Percentiles rank a stretch among this genome's conserved stretches.
phyloP scores from a whole-genome alignment of 2,797 vertebrate genomes.

The Phyllotis vaccarum region DNA sequence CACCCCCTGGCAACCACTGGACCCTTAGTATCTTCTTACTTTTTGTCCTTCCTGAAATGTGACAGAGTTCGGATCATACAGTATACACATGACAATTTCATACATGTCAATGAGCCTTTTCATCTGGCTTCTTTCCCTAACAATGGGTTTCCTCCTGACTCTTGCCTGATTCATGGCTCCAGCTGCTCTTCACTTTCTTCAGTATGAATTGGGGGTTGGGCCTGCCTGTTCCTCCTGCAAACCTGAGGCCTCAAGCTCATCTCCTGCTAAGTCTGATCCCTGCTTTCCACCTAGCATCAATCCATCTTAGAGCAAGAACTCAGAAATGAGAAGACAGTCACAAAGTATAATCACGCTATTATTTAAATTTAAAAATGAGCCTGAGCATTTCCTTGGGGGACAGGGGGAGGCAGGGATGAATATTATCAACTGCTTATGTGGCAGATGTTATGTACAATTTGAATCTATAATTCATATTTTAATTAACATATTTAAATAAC shows the following conservation, averaged over 20 bases:
- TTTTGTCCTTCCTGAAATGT: background rate
- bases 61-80: background rate
- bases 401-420: rapidly evolving
- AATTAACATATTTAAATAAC: background rate
- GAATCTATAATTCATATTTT: background rate
- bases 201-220: background rate
- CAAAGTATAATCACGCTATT: background rate
- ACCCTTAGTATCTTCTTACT: background rate
- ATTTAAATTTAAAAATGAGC: background rate
- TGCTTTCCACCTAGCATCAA: too few relatives aligned
- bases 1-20: background rate
- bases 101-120: background rate
- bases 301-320: conserved; percentile 40
- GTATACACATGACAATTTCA: background rate
- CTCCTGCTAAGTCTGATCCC: background rate
- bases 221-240: background rate
- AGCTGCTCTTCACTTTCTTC: background rate
- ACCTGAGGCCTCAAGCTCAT: conserved; percentile 20
- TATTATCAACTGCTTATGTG: background rate
- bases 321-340: conserved; percentile 11
- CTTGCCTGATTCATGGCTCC: background rate
- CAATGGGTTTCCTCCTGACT: background rate
- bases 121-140: background rate
- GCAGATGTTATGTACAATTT: background rate
- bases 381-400: background rate